Conservation (phyloP, 2,888 invertebrate genomes). For the Pteria penguin region DNA sequence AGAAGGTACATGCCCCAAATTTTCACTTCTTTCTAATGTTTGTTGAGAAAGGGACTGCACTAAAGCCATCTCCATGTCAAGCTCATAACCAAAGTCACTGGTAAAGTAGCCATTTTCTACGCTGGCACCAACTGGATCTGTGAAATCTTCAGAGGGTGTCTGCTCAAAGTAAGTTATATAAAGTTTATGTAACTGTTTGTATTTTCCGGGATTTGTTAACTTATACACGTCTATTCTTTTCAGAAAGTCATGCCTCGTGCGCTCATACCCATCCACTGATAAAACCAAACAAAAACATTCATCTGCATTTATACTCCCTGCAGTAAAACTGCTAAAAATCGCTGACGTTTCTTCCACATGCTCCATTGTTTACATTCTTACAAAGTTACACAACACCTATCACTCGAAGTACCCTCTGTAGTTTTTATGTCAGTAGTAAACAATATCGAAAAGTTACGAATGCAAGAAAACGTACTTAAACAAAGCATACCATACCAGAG, state of each 20-base stretch:
- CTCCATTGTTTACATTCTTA: slow-evolving; percentile 6
- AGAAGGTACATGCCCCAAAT: neutral
- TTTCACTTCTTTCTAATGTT: slow-evolving; percentile 6
- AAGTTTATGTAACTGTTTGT: slow-evolving; percentile 44
- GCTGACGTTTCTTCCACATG: neutral
- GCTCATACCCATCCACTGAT: slow-evolving; percentile 54
- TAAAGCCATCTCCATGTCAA: slow-evolving; percentile 56
- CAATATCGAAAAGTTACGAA: too few relatives aligned
- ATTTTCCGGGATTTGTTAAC: slow-evolving; percentile 27
- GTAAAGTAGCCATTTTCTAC: slow-evolving; percentile 57
- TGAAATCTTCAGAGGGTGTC: slow-evolving; percentile 24
- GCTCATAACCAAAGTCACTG: slow-evolving; percentile 52
- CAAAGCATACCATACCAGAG: too few relatives aligned
- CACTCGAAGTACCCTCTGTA: too few relatives aligned
- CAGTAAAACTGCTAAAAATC: slow-evolving; percentile 35
- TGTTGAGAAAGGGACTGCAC: slow-evolving; percentile 38
- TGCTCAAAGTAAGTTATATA: slow-evolving; percentile 50
- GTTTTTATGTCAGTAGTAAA: too few relatives aligned
- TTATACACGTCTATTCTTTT: slow-evolving; percentile 28
- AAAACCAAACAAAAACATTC: slow-evolving; percentile 62
- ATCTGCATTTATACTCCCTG: slow-evolving; percentile 43
- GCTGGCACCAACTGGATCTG: slow-evolving; percentile 46
- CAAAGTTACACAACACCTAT: too few relatives aligned
- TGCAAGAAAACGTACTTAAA: too few relatives aligned
- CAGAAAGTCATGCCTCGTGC: slow-evolving; percentile 43